These are phyloP conservation scores for Epirrita christyi DNA, from an alignment of 2,888 invertebrate genomes.

Conservation along the genomic window DNA sequence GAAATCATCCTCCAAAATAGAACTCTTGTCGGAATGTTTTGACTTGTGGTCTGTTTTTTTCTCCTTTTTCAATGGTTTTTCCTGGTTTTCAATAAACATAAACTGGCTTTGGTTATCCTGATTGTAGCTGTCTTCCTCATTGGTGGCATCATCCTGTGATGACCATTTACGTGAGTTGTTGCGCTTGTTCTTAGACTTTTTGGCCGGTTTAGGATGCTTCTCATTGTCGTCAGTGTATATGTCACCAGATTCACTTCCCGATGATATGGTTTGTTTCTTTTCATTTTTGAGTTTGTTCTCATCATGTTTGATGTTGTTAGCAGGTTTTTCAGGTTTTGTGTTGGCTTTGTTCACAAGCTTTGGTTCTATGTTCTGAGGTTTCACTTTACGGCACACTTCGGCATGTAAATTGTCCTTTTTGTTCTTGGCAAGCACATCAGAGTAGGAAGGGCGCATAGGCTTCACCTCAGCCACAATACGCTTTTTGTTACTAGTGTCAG, in stretches of 20 bases:
- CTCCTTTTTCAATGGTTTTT: slow-evolving; percentile 71
- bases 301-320: slow-evolving; percentile 58
- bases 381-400: slow-evolving; percentile 77
- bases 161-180: slow-evolving; percentile 85
- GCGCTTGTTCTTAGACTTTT: slow-evolving; percentile 75
- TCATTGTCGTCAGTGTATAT: slow-evolving; percentile 72
- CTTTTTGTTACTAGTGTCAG: slow-evolving; percentile 85
- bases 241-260: slow-evolving; percentile 81
- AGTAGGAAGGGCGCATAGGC: slow-evolving; percentile 94
- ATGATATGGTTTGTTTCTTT: slow-evolving; percentile 74
- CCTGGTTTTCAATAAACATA: slow-evolving; percentile 75
- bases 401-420: slow-evolving; percentile 76
- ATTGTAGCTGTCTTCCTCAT: slow-evolving; percentile 69
- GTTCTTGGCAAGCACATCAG: slow-evolving; percentile 91
- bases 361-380: slow-evolving; percentile 71
- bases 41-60: slow-evolving; percentile 62
- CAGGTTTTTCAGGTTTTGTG: slow-evolving; percentile 70
- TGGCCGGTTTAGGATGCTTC: slow-evolving; percentile 67
- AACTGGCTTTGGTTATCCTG: slow-evolving; percentile 72
- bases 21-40: slow-evolving; percentile 59
- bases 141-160: slow-evolving; percentile 82
- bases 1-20: slow-evolving; percentile 58
- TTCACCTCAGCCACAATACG: slow-evolving; percentile 94
- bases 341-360: slow-evolving; percentile 66
- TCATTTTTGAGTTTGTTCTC: slow-evolving; percentile 71